phyloP scores from a whole-genome alignment of 2,797 vertebrate species.

The Sebastes miniatus region DNA sequence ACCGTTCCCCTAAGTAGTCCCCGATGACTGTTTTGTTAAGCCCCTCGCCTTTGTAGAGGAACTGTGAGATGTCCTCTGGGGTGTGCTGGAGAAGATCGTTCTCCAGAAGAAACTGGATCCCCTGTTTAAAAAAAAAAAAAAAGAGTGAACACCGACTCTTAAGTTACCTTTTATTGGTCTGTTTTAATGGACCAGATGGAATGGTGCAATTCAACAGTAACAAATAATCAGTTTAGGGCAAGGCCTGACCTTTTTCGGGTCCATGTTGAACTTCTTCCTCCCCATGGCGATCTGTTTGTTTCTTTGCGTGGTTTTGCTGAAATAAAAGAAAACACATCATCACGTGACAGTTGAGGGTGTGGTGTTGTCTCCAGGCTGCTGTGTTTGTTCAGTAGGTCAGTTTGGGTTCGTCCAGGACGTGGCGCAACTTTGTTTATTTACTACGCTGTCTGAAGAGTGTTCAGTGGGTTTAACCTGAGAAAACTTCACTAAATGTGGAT shows the following conservation, averaged over 20 bases:
- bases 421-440: conserved; percentile 13
- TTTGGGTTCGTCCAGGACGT: conserved; percentile 5
- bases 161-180: neutral
- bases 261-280: conserved; percentile 99
- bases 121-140: conserved; percentile 70
- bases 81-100: conserved; percentile 91
- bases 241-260: conserved; percentile 91
- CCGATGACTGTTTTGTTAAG: conserved; percentile 95
- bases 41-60: conserved; percentile 93
- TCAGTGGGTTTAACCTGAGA: neutral
- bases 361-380: neutral
- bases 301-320: conserved; percentile 92
- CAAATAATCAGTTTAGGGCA: no score
- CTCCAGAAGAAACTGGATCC: conserved; percentile 91
- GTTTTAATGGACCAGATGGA: neutral
- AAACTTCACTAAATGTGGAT: neutral
- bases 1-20: conserved; percentile 89
- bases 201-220: no score
- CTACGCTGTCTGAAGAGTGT: neutral
- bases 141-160: neutral
- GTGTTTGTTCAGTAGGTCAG: conserved; percentile 37
- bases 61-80: conserved; percentile 90
- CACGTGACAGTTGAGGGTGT: conserved; percentile 18
- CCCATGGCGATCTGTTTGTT: conserved; percentile 98
- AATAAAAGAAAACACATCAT: conserved; percentile 30